A percentile compares a stretch with the other conserved stretches of the same genome.
Evolutionary conservation across 1,140 invertebrate genomes (phyloP).

Genomic region (Palaemon carinicauda): DNA sequence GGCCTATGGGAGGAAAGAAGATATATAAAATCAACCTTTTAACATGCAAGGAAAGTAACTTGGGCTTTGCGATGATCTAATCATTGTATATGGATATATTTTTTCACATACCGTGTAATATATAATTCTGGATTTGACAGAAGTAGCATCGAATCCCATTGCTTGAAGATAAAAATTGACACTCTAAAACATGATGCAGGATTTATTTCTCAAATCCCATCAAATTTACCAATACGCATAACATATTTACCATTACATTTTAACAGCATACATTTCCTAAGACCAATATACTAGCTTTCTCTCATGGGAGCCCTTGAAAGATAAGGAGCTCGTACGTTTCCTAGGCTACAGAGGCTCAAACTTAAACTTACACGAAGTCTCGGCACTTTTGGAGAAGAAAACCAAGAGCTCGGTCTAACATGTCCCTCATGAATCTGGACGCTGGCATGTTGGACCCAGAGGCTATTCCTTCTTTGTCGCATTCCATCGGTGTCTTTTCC

Average conservation of each 20-base stretch:
- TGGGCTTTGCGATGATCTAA: too few species aligned
- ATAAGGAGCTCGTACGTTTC: neutral
- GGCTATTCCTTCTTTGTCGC: neutral
- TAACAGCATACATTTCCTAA: neutral
- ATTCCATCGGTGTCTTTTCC: conserved; percentile 20
- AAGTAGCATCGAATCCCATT: too few species aligned
- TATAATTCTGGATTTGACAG: too few species aligned
- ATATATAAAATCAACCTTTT: neutral
- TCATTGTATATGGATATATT: too few species aligned
- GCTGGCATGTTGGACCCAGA: neutral
- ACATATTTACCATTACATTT: too few species aligned
- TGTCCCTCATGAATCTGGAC: conserved; percentile 21
- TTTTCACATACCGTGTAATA: neutral
- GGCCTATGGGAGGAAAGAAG: neutral
- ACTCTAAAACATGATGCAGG: too few species aligned
- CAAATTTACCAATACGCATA: too few species aligned
- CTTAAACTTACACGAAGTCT: conserved; percentile 32
- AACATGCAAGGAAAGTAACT: neutral
- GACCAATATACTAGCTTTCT: neutral
- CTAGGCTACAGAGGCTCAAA: neutral
- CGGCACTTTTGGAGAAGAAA: conserved; percentile 37
- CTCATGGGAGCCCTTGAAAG: too few species aligned
- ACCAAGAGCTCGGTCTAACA: conserved; percentile 35
- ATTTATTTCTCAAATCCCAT: too few species aligned
- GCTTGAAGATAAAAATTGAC: too few species aligned